Percentiles rank a stretch among this genome's conserved stretches.
Evolutionary conservation across 2,113 vertebrate genomes (phyloP).

Genomic region (Cacatua alba): DNA sequence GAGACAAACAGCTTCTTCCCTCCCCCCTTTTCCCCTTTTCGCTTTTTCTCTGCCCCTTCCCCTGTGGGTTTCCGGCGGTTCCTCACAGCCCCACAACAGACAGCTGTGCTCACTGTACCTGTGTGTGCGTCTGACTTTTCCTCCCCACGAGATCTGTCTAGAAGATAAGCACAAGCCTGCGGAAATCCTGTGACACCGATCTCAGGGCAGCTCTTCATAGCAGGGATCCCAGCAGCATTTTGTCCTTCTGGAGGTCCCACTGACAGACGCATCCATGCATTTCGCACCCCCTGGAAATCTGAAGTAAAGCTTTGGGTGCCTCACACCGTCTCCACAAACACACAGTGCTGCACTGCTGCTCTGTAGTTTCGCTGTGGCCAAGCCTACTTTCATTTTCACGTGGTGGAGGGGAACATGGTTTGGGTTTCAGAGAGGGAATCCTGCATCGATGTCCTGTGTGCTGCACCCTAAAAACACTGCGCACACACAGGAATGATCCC

Average conservation of each 20-base stretch:
- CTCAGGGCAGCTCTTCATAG: background rate
- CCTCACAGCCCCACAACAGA: conserved; percentile 32
- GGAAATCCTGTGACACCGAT: background rate
- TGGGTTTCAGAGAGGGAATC: background rate
- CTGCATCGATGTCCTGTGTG: accelerated
- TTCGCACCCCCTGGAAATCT: background rate
- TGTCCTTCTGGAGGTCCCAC: background rate
- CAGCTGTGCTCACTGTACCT: conserved; percentile 36
- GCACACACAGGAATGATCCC: background rate
- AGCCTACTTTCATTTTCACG: background rate
- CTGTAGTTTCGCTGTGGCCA: background rate
- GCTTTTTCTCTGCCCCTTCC: background rate
- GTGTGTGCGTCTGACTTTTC: background rate
- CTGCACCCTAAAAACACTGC: background rate
- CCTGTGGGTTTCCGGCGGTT: conserved; percentile 25
- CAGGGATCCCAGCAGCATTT: background rate
- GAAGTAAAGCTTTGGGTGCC: background rate
- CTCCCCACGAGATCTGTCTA: background rate
- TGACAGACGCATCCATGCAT: background rate
- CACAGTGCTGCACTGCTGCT: background rate
- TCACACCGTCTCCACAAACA: background rate
- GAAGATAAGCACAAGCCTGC: conserved; percentile 27
- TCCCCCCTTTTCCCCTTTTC: background rate
- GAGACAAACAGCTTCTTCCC: conserved; percentile 38
- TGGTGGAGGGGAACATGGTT: background rate